Percentiles rank a stretch among this genome's conserved stretches.
phyloP scores from a whole-genome alignment of 2,888 invertebrate genomes.

The Crocallis elinguaria region DNA sequence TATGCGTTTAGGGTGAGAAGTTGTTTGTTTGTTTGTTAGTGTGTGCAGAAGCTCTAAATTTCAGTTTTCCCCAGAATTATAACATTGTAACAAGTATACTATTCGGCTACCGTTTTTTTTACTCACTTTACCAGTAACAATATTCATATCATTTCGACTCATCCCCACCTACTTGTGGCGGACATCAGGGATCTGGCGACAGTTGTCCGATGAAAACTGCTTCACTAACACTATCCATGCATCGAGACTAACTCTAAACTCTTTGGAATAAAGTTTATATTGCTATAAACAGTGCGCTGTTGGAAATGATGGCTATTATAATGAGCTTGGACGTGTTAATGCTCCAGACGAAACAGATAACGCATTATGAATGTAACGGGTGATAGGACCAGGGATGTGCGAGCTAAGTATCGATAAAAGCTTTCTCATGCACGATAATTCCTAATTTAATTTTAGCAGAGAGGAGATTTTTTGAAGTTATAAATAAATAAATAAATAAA shows the following conservation, averaged over 20 bases:
- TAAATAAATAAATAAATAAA: no score
- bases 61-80: no score
- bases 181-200: constrained; percentile 1
- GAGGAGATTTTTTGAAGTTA: no score
- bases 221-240: background rate
- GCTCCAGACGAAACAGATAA: constrained; percentile 71
- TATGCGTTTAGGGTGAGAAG: no score
- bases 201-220: constrained; percentile 1
- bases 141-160: constrained; percentile 9
- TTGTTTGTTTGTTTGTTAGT: no score
- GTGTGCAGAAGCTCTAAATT: no score
- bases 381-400: constrained; percentile 47
- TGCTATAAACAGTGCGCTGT: background rate
- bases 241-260: background rate
- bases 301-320: constrained; percentile 55
- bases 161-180: background rate
- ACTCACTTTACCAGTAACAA: background rate
- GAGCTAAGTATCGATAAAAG: background rate
- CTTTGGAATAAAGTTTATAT: background rate
- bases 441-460: background rate
- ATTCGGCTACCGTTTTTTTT: background rate
- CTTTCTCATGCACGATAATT: background rate
- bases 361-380: constrained; percentile 58
- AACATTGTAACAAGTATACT: background rate
- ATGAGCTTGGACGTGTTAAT: constrained; percentile 77